Conservation (phyloP, 2,797 vertebrate genomes). For the Gadopsis marmoratus region DNA sequence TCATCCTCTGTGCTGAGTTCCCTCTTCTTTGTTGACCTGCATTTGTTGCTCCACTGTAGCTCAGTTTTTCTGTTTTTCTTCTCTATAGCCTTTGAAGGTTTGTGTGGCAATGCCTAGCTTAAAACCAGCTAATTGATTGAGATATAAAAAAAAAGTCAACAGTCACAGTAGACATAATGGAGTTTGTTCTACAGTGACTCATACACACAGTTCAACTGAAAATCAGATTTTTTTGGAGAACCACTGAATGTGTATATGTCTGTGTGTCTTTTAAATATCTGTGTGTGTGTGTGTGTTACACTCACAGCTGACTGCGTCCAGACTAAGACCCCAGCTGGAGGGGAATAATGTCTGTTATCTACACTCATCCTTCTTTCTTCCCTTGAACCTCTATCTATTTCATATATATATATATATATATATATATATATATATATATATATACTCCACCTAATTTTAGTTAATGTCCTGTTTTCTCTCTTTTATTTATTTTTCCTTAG, state of each 20-base stretch:
- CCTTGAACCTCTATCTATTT: conserved; percentile 18
- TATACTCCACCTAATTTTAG: conserved; percentile 9
- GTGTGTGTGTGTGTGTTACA: conserved; percentile 21
- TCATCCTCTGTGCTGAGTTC: not conserved
- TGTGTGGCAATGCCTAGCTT: not conserved
- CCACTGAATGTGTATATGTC: not conserved
- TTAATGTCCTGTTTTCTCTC: not conserved
- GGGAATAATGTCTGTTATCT: conserved; percentile 67
- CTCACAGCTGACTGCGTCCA: conserved; percentile 56
- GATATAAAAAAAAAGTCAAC: not conserved
- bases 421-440: conserved; percentile 11
- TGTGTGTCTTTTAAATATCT: conserved; percentile 16
- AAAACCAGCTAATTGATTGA: conserved; percentile 2
- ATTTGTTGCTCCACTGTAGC: not conserved
- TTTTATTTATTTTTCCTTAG: conserved; percentile 6
- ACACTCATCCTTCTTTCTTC: conserved; percentile 44
- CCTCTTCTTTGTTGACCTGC: not conserved
- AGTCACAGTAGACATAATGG: not conserved
- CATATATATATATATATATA: too few species aligned
- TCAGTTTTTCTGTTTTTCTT: not conserved
- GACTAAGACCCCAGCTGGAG: conserved; percentile 69
- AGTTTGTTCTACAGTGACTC: not conserved
- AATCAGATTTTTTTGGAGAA: not conserved
- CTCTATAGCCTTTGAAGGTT: not conserved
- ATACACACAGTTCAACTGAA: conserved; percentile 1